Base-by-base conservation (phyloP, 2,797 vertebrate genomes). In the Rhinophrynus dorsalis region DNA sequence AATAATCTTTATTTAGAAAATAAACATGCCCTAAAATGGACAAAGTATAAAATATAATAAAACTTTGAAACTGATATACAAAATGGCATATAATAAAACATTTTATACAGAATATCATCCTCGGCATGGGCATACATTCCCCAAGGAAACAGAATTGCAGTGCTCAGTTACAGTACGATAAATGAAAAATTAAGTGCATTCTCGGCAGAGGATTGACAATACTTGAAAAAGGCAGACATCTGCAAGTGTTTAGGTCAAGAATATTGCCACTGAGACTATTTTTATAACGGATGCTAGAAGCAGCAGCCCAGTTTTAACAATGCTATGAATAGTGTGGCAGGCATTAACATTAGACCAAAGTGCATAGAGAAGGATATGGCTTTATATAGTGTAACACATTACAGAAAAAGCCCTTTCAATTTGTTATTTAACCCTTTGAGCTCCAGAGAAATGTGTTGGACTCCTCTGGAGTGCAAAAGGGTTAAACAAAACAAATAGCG, bases 11-110 rank as follows among this genome's bases (percentile, higher is more conserved):
- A 79, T 79, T 77, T 57, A 66, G 35, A 65, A 58, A 65, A 42
- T 3, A 44, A 51, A 47, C 7, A 17, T 20, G 27, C 38, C 47
- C 55, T 47, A 27, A 67, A 72, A 66, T 18, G 27, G 38, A 26
- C 30, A 58, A 55, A 74, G 87, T 92, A 93, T 75, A 91, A 91
- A 90, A 76, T 54, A 79, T 54, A 75, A 71, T 54, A 60, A 76
- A 83, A 66, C 20, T 40, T 23, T 58, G 47, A 30, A 57, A 74
- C 64, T 33, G 21, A 48, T 59, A 67, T 58, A 72, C 74, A 77
- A 79, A 67, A 52, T 10, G 24, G 23, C 15, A 37, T 15, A 18
- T 5, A 11, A 52, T 11, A 68, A 9, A 10, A 57, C 20, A 18
- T 2, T 10, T 21, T 29, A 47, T 59, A 74, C 13, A 72, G 37